Base-by-base conservation (phyloP, 2,888 invertebrate genomes). In the Schizotus pectinicornis region DNA sequence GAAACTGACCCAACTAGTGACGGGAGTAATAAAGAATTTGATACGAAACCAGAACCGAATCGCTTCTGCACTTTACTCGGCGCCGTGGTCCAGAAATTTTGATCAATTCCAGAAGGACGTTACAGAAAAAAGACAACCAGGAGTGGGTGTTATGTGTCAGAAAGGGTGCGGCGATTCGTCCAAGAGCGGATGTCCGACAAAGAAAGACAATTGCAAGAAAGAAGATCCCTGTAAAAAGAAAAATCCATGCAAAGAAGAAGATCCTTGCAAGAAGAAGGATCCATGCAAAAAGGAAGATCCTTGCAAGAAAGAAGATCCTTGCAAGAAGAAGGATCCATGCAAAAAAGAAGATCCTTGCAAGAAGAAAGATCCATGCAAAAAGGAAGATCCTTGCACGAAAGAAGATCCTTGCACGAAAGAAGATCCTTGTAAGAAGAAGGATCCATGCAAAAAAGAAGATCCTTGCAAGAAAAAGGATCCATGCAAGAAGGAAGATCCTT, bases 241-340 rank as follows among this genome's bases (percentile, higher is more conserved):
- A n/a, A 41, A 50, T 9, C 33, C 39, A 3, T 39, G 50, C 22
- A 33, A 30, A 9, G 41, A 34, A 41, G 34, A 50, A 34, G 9
- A 42, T n/a, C n/a, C n/a, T n/a, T n/a, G n/a, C 6, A 11, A 11
- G 14, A 22, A 42, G n/a, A 31, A 49, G 7, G 50, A 50, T 9
- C 33, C 39, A 3, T 39, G 50, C 31, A 35, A 31, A 12, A 51
- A 35, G 42, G 34, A 51, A 35, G 12, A 43, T 22, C 22, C 22
- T 5, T 22, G 22, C 31, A 30, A 31, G 9, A 51, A 51, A 37
- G 22, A 51, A 5, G 42, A 42, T 49, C 49, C 49, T 22, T 49
- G 49, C 34, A 38, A 49, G 13, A 49, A 49, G 38, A 38, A 49
- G 2, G 49, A 49, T 37, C 49, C 49, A 3, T 49, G 49, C 14